Evolutionary conservation across 2,113 vertebrate genomes (phyloP).

Genomic region (Brachypodius melanocephalos): DNA sequence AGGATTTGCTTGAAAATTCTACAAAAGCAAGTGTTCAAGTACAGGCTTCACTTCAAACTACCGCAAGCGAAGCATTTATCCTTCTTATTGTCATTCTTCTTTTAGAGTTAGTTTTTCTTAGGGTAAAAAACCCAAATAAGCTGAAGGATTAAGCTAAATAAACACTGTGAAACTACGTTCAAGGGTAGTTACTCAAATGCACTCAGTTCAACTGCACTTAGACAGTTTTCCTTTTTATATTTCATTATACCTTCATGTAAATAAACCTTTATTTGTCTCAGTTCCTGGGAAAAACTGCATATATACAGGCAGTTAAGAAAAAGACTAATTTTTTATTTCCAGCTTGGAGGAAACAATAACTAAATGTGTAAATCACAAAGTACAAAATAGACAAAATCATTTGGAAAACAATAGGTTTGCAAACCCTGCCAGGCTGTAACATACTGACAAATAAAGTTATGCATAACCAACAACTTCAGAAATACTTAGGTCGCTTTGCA

Average conservation of each 20-base stretch:
- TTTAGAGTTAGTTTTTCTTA: not conserved
- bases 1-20: not conserved
- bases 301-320: not conserved
- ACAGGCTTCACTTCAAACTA: not conserved
- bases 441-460: not conserved
- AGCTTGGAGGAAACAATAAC: not conserved
- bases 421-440: not conserved
- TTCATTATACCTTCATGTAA: not conserved
- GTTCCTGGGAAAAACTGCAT: not conserved
- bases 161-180: not conserved
- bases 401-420: not conserved
- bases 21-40: not conserved
- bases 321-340: not conserved
- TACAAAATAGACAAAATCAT: not conserved
- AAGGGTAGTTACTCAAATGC: not conserved
- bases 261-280: not conserved
- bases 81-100: not conserved
- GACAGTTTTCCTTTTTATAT: not conserved
- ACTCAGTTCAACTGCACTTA: not conserved
- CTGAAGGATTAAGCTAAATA: not conserved
- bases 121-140: not conserved
- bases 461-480: not conserved
- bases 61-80: not conserved
- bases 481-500: not conserved
- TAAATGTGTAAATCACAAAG: not conserved